Percentiles rank a stretch among this genome's conserved stretches.
Evolutionary conservation across 2,113 vertebrate genomes (phyloP).

Genomic region (Sinocyclocheilus maitianheensis): DNA sequence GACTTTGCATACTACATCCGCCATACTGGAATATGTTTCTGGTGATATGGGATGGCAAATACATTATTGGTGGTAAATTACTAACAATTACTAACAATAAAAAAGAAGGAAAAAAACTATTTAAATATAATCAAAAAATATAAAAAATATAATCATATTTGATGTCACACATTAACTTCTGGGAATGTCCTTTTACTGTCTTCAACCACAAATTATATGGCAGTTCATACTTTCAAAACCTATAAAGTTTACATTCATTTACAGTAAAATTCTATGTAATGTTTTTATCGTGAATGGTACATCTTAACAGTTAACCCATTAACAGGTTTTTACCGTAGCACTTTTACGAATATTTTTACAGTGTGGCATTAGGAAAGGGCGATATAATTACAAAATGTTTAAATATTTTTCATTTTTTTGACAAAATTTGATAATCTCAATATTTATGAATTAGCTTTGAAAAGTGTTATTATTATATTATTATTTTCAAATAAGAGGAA

Average conservation of each 20-base stretch:
- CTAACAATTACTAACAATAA: background rate
- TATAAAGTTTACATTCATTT: background rate
- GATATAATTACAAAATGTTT: background rate
- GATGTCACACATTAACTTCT: no score
- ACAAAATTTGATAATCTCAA: background rate
- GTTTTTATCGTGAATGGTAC: background rate
- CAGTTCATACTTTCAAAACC: background rate
- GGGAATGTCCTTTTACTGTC: no score
- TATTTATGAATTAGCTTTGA: background rate
- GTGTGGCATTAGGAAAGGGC: background rate
- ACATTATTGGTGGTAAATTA: background rate
- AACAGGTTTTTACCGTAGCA: no score
- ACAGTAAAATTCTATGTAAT: background rate
- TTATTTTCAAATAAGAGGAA: background rate
- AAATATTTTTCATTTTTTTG: background rate
- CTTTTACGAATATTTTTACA: background rate
- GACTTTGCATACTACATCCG: background rate
- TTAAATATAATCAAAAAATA: no score
- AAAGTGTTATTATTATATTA: background rate
- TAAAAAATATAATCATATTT: no score
- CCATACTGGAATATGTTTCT: background rate
- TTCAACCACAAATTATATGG: background rate
- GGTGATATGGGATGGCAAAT: background rate
- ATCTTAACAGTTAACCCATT: background rate
- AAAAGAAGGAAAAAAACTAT: background rate